Conservation (phyloP, 2,797 vertebrate genomes). For the Perodicticus potto region DNA sequence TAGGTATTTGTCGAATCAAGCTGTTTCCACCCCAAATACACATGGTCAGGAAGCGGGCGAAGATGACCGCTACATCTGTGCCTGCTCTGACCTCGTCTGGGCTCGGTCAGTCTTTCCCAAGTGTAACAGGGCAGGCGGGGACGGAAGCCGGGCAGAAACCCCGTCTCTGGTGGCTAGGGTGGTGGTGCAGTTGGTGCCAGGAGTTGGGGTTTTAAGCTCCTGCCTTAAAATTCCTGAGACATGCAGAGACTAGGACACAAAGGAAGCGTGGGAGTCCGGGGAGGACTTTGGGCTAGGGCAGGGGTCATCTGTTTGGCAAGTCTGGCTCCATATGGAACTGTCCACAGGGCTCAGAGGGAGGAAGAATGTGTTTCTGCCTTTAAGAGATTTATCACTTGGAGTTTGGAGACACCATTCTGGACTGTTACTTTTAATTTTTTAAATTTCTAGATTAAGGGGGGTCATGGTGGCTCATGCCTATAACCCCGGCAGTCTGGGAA, state of each 20-base stretch:
- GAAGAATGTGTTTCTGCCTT: neutral
- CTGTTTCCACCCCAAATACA: neutral
- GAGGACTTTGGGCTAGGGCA: neutral
- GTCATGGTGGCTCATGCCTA: no score
- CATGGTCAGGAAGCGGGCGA: neutral
- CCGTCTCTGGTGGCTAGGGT: neutral
- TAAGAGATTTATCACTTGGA: neutral
- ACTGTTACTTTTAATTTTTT: neutral
- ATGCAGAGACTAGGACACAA: neutral
- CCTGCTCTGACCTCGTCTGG: neutral
- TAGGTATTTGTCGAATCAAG: neutral
- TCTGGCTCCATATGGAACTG: neutral
- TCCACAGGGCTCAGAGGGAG: neutral
- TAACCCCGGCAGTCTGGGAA: no score
- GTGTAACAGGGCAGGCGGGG: fast-evolving
- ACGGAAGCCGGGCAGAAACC: neutral
- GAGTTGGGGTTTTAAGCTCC: neutral
- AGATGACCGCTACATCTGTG: fast-evolving
- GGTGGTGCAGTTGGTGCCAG: no score
- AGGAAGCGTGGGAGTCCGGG: neutral
- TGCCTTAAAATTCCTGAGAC: neutral
- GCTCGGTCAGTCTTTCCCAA: neutral
- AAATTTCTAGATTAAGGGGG: neutral
- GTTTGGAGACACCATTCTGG: neutral
- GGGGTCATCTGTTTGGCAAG: neutral